A percentile compares a stretch with the other conserved stretches of the same genome.
Evolutionary conservation across 2,113 vertebrate species (phyloP).

Genomic region (Ptychochromis oligacanthus): DNA sequence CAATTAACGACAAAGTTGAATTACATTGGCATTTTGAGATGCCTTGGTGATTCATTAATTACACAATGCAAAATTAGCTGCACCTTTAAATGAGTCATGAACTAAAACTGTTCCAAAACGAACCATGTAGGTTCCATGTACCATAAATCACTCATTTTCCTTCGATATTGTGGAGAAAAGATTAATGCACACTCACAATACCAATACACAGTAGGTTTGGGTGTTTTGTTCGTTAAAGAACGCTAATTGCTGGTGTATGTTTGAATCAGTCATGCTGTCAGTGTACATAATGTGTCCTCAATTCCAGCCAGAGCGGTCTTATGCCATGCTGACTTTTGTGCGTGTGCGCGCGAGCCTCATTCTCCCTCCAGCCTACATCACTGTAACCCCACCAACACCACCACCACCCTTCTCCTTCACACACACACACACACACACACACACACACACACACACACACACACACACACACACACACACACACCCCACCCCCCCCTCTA

Average conservation of each 20-base stretch:
- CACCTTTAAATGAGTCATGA: background rate
- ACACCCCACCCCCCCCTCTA: conserved; percentile 57
- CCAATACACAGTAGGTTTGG: background rate
- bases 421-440: background rate
- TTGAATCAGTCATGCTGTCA: conserved; percentile 52
- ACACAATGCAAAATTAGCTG: background rate
- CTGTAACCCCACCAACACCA: conserved; percentile 12
- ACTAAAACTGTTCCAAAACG: background rate
- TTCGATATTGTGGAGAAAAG: background rate
- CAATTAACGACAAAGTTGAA: background rate
- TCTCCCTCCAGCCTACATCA: conserved; percentile 52
- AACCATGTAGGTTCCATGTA: background rate
- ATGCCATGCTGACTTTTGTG: conserved; percentile 32
- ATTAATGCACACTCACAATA: background rate
- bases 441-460: conserved; percentile 30
- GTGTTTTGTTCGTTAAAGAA: conserved; percentile 34
- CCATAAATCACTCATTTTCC: background rate
- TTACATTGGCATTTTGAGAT: background rate
- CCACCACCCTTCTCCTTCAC: background rate
- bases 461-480: conserved; percentile 6
- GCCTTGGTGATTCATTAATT: background rate
- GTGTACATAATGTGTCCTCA: conserved; percentile 44
- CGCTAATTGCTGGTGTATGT: conserved; percentile 47
- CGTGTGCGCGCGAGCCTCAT: conserved; percentile 19
- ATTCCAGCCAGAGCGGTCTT: conserved; percentile 20